phyloP scores from a whole-genome alignment of 2,797 vertebrate genomes.

The Nannoperca obscura region DNA sequence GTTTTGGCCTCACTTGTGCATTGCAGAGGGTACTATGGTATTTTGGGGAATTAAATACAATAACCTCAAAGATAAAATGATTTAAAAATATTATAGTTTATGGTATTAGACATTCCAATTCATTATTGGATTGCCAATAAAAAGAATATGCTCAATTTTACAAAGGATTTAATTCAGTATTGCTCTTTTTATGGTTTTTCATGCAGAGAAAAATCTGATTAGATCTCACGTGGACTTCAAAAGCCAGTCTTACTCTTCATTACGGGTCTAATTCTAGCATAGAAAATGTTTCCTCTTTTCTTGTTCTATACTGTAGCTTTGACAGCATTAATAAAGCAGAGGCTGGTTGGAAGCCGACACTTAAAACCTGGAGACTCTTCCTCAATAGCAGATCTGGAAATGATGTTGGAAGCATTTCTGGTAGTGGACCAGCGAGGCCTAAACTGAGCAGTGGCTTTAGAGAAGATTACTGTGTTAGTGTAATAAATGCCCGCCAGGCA shows the following conservation, averaged over 20 bases:
- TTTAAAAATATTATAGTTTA: too few relatives aligned
- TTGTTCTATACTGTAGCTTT: slow-evolving; percentile 5
- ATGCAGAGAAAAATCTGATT: slow-evolving; percentile 3
- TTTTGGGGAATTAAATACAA: background rate
- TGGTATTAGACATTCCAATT: background rate
- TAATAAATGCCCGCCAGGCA: background rate
- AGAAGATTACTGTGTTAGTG: slow-evolving; percentile 27
- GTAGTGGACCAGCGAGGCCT: slow-evolving; percentile 5
- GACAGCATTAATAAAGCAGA: slow-evolving; percentile 26
- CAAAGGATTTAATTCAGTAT: background rate
- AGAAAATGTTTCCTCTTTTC: background rate
- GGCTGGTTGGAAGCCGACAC: background rate
- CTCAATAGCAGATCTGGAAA: slow-evolving; percentile 8
- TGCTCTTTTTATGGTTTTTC: background rate
- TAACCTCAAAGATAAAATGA: background rate
- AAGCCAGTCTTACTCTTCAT: background rate
- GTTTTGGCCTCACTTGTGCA: background rate
- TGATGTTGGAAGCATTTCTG: background rate
- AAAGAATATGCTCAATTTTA: background rate
- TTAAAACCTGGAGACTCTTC: background rate
- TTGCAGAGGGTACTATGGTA: background rate
- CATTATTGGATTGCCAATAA: background rate
- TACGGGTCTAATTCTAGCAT: slow-evolving; percentile 5
- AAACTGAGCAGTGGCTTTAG: slow-evolving; percentile 32
- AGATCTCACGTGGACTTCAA: slow-evolving; percentile 9